These are phyloP conservation scores for Cyanoramphus novaezelandiae DNA, from an alignment of 2,113 vertebrate genomes.

Conservation along the genomic window DNA sequence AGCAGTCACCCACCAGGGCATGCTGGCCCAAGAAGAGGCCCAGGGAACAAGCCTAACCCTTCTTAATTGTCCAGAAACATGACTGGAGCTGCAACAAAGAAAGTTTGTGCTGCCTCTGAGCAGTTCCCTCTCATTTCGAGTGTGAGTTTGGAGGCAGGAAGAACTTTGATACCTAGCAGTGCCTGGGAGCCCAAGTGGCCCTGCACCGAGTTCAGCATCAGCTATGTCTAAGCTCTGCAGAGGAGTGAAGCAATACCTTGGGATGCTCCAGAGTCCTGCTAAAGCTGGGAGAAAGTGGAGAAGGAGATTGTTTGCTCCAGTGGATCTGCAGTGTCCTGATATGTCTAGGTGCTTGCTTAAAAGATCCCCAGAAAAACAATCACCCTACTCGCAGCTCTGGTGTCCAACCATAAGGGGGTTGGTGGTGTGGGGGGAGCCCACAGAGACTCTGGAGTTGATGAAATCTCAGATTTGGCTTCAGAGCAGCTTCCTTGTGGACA, in stretches of 20 bases:
- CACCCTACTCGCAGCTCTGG: background rate
- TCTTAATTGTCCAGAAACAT: background rate
- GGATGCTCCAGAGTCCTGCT: background rate
- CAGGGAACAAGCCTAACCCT: accelerated
- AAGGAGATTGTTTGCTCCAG: background rate
- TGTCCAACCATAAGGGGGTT: background rate
- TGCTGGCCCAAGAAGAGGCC: accelerated
- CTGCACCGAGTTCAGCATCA: accelerated
- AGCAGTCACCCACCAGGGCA: accelerated
- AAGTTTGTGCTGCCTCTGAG: background rate
- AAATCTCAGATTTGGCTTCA: background rate
- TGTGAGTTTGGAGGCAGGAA: background rate
- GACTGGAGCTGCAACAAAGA: accelerated
- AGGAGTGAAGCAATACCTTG: accelerated
- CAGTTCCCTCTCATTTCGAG: background rate
- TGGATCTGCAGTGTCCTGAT: background rate
- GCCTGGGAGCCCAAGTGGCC: accelerated
- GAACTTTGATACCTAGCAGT: background rate
- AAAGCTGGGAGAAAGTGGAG: background rate
- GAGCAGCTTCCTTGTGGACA: background rate
- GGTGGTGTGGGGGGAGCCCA: background rate
- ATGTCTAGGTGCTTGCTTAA: background rate
- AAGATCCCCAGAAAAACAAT: background rate
- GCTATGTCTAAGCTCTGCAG: background rate
- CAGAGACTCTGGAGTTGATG: background rate